Base-by-base conservation (phyloP, 2,888 invertebrate genomes). In the Tetramorium bicarinatum region DNA sequence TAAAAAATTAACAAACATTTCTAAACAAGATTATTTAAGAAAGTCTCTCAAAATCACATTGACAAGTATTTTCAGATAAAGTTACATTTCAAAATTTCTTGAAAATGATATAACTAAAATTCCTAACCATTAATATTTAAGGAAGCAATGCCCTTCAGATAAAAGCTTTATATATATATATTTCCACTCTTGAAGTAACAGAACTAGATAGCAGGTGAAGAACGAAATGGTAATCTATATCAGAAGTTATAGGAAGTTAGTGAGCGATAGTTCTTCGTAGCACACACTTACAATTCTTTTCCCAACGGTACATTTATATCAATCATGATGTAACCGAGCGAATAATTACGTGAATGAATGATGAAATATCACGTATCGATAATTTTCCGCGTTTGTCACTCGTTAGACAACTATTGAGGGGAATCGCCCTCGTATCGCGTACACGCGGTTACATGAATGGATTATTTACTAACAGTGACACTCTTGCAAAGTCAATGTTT, bases 281-380 rank as follows among this genome's bases (percentile, higher is more conserved):
- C 29, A n/a, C 1, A 4, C 4, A 25, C 3, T 66, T 1, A 8
- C 34, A 3, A 3, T 15, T 38, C 11, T 38, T 38, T 59, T 59
- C 18, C 13, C 15, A 34, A 69, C 0, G 7, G 3, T 34, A 25
- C 13, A 59, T 15, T 6, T 82, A 18, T 67, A 47, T 74, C n/a
- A n/a, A 13, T 2, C 25, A 76, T 90, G 90, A 89, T 84, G 90
- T 85, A 90, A 90, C 29, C 0, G 1, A 56, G 25, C 2, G 44
- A 62, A 34, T 34, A 34, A 34, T 34, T 34, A 34, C 29, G 54
- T 61, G 18, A 87, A 87, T 71, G 77, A 84, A 76, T 64, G 79
- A 84, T 64, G 75, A 86, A 84, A 88, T 54, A 21, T 52, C 76
- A 15, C 2, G 1, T 11, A 13, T 38, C 25, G 21, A 54, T 6